Percentiles rank a stretch among this genome's conserved stretches.
These are phyloP conservation scores for Agrochola lychnidis DNA, from an alignment of 2,888 invertebrate species.

Conservation along the genomic window DNA sequence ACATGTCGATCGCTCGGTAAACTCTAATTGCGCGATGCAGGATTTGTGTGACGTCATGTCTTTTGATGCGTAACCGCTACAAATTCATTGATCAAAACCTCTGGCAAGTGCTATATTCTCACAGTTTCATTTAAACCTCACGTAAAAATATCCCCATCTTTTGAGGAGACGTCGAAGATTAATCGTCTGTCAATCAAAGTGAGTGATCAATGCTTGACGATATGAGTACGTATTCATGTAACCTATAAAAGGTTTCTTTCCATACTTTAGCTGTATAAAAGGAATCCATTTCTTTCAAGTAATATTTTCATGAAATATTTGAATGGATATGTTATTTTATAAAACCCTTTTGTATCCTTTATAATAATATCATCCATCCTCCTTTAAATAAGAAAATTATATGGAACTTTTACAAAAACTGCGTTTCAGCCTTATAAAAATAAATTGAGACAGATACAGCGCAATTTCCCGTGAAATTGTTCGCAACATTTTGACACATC, in stretches of 20 bases:
- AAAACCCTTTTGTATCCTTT: slow-evolving; percentile 3
- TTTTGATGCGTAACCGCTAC: no score
- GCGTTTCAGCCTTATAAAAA: slow-evolving; percentile 17
- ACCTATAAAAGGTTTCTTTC: not conserved
- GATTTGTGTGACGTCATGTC: no score
- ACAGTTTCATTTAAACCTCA: not conserved
- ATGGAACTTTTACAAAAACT: not conserved
- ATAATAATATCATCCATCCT: not conserved
- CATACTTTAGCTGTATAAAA: slow-evolving; percentile 1
- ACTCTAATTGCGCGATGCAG: no score
- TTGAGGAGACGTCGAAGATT: slow-evolving; percentile 20
- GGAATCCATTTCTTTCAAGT: not conserved
- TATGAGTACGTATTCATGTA: slow-evolving; percentile 41
- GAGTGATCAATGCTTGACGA: slow-evolving; percentile 27
- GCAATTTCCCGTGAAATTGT: slow-evolving; percentile 14
- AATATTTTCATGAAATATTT: slow-evolving; percentile 10
- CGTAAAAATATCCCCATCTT: slow-evolving; percentile 18
- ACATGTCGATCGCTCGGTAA: no score
- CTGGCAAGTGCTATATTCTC: not conserved
- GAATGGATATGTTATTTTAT: not conserved
- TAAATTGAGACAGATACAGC: slow-evolving; percentile 7
- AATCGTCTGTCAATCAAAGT: slow-evolving; percentile 36
- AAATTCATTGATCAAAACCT: slow-evolving; percentile 8
- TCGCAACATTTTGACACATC: not conserved
- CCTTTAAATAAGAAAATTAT: slow-evolving; percentile 19